Evolutionary conservation across 1,140 invertebrate species (phyloP).

Genomic region (Chrysopa pallens): DNA sequence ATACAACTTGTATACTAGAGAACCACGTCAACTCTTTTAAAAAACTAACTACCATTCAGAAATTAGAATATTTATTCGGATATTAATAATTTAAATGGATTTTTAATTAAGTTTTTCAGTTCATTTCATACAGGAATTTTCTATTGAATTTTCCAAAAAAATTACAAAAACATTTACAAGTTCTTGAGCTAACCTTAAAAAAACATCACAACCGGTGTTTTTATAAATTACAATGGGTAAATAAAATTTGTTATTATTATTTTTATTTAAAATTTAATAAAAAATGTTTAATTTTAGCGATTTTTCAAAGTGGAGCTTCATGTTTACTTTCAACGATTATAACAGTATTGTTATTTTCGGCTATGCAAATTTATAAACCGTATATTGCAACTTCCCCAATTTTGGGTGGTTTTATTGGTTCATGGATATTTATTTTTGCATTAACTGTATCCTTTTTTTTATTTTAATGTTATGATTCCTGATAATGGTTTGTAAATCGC

Average conservation of each 20-base stretch:
- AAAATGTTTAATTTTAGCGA: neutral
- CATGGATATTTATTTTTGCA: neutral
- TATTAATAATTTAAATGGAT: too few relatives aligned
- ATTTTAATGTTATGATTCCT: neutral
- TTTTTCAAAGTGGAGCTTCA: neutral
- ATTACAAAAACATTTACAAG: too few relatives aligned
- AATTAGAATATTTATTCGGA: too few relatives aligned
- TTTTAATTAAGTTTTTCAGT: too few relatives aligned
- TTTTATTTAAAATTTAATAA: neutral
- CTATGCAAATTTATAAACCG: neutral
- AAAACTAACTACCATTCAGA: too few relatives aligned
- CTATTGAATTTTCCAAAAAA: too few relatives aligned
- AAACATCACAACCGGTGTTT: neutral
- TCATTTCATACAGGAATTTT: too few relatives aligned
- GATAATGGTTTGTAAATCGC: too few relatives aligned
- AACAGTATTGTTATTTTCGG: neutral
- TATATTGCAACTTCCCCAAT: neutral
- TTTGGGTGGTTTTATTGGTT: neutral
- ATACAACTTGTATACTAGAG: too few relatives aligned
- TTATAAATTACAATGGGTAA: neutral
- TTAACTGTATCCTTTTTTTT: neutral
- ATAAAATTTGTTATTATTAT: neutral
- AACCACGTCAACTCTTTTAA: too few relatives aligned
- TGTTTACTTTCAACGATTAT: neutral
- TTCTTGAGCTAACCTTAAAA: neutral